Percentiles rank a stretch among this genome's conserved stretches.
These are phyloP conservation scores for Ahaetulla prasina DNA, from an alignment of 2,113 vertebrate genomes.

Conservation along the genomic window DNA sequence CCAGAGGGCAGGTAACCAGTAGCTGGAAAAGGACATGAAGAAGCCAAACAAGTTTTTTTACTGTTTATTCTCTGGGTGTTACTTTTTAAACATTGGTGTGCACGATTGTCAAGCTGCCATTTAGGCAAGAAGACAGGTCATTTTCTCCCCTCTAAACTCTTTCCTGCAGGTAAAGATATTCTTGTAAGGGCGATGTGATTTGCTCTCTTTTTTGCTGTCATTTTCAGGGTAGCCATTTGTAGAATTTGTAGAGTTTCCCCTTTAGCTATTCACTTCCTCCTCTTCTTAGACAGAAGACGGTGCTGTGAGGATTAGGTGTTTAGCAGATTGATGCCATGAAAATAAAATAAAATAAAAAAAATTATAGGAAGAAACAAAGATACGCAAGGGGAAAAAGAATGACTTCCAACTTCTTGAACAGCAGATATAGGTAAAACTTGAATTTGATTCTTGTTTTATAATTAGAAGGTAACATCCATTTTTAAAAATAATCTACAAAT, in stretches of 20 bases:
- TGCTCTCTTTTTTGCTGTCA: background rate
- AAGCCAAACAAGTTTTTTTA: background rate
- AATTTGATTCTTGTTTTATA: background rate
- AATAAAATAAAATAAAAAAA: background rate
- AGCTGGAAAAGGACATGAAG: background rate
- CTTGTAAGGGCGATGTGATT: background rate
- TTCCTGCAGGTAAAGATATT: background rate
- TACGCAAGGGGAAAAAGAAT: background rate
- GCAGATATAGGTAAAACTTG: background rate
- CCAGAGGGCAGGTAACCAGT: background rate
- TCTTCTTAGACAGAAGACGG: fast-evolving
- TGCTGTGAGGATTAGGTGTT: no score
- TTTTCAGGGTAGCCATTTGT: background rate
- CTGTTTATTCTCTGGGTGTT: slow-evolving; percentile 66
- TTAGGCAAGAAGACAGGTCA: slow-evolving; percentile 1
- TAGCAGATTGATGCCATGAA: no score
- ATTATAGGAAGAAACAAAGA: background rate
- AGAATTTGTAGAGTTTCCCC: background rate
- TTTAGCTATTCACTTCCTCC: background rate
- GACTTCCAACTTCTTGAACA: background rate
- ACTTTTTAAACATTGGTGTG: background rate
- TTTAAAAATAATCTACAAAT: no score
- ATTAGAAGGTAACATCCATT: background rate
- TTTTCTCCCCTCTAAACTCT: background rate
- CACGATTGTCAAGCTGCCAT: background rate